Base-by-base conservation (phyloP, 1,140 invertebrate species). In the Proctacanthus coquilletti region DNA sequence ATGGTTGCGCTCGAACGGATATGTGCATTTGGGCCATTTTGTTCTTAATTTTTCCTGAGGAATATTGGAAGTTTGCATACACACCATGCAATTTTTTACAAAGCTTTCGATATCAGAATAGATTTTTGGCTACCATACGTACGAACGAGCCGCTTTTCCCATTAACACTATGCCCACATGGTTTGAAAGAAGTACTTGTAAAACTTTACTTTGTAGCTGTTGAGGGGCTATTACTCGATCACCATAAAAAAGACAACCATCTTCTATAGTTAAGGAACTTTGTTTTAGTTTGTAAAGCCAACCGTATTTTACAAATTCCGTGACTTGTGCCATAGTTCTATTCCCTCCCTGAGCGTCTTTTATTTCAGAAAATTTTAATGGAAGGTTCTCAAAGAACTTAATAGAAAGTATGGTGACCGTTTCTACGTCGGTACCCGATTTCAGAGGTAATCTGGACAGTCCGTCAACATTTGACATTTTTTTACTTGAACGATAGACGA, bases 391-490 rank as follows among this genome's bases (percentile, higher is more conserved):
- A 10, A 36, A n/a, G n/a, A 5, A 20, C 11, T 34, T 33, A 21
- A 40, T 33, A 5, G 23, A 15, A 18, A 27, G 34, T 35, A 41
- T 41, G n/a, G 25, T 41, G 15, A 33, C 25, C 5, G 20, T 17
- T 15, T 41, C 34, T 18, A 25, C 21, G 10, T 30, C 18, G 10
- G 17, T 39, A 3, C 18, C 31, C 15, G 21, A 30, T 11, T 18
- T 11, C 18, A 35, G 14, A 8, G 45, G 40, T 20, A 42, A 31
- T 18, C 43, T 34, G 10, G 45, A 51, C 10, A 51, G 21, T 5
- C 43, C 45, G 35, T 52, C 51, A 8, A 34, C 45, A 25, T 46
- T 47, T 15, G 15, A 2, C 34, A 45, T 49, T 13, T 43, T 31
- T 14, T 35, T 32, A 2, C 41, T 44, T 27, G 19, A 40, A 13